Conservation (phyloP, 2,797 vertebrate genomes). For the Tenualosa thibaudeaui region DNA sequence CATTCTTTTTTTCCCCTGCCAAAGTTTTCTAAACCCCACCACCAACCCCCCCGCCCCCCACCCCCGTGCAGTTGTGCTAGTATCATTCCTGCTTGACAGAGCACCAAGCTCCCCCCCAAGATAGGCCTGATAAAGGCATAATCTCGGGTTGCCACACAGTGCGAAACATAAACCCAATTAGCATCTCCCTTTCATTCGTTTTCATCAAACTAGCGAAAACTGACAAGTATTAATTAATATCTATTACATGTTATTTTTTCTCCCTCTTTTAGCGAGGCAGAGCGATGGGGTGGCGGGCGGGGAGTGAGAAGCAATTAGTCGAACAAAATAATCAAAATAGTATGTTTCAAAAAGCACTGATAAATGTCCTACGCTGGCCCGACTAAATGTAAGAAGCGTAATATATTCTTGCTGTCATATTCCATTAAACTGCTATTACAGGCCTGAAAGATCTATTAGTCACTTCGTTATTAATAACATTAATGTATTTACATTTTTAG, state of each 20-base stretch:
- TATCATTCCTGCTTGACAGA: constrained; percentile 20
- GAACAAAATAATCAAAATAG: constrained; percentile 82
- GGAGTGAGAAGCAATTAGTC: constrained; percentile 78
- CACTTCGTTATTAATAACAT: constrained; percentile 99
- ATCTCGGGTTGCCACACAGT: constrained; percentile 73
- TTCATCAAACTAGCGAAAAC: constrained; percentile 79
- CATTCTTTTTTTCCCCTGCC: not conserved
- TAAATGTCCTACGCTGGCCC: constrained; percentile 78
- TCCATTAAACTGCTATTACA: constrained; percentile 86
- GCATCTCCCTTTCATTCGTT: constrained; percentile 77
- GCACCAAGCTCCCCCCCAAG: constrained; percentile 35
- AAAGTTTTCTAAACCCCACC: no score
- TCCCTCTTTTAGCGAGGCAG: constrained; percentile 46
- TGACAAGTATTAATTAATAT: constrained; percentile 83
- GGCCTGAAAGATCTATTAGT: constrained; percentile 90
- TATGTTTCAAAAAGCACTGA: constrained; percentile 76
- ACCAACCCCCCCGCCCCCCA: not conserved
- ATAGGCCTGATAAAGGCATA: constrained; percentile 73
- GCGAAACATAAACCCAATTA: constrained; percentile 75
- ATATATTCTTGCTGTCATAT: constrained; percentile 84
- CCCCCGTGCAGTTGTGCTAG: not conserved
- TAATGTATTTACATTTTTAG: constrained; percentile 99
- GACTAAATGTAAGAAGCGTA: constrained; percentile 76
- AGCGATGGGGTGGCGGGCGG: constrained; percentile 59
- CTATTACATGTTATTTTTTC: constrained; percentile 70